Base-by-base conservation (phyloP, 2,113 vertebrate genomes). In the Xenus cinereus region DNA sequence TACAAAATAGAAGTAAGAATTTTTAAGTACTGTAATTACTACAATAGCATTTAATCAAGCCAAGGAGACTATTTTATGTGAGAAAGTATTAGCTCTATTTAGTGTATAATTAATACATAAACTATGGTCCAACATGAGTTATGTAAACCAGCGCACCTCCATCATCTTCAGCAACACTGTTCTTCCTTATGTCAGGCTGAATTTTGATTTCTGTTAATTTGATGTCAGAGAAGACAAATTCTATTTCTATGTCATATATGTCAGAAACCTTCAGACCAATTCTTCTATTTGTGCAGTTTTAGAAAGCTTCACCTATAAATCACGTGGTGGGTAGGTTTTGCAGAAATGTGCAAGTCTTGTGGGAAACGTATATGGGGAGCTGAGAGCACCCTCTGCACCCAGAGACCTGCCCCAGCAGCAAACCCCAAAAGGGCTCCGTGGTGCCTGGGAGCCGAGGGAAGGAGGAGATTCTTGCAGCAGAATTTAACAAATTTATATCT, bases 401-500 rank as follows among this genome's bases (percentile, higher is more conserved):
- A 28, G 23, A 59, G 26, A 64, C 37, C 12, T 53, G 30, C 14
- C 72, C 50, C 66, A 46, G 51, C 26, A 56, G 60, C 10, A 41
- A 53, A 24, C 39, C 41, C 15, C 4, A 60, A 51, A 48, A 54
- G 32, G 32, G 39, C 35, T 83, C 72, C 22, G 28, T 8, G n/a
- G 60, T 6, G 28, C 0, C 1, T 1, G 0, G 71, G 41, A 83
- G 53, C 20, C 0, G 0, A 54, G 37, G 14, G 54, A 22, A 28
- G 28, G 32, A 46, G 13, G 21, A 54, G 51, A 64, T 10, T 69
- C 33, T 69, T 2, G 0, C 28, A 69, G 35, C 35, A 75, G 26
- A 64, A 59, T 35, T 64, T 20, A 39, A 64, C 18, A 32, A 35
- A 51, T 71, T 46, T 51, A 28, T 32, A 46, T 32, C 30, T 9